A percentile compares a stretch with the other conserved stretches of the same genome.
Conservation (phyloP, 1,140 invertebrate genomes). For the Drosophila bocqueti region DNA sequence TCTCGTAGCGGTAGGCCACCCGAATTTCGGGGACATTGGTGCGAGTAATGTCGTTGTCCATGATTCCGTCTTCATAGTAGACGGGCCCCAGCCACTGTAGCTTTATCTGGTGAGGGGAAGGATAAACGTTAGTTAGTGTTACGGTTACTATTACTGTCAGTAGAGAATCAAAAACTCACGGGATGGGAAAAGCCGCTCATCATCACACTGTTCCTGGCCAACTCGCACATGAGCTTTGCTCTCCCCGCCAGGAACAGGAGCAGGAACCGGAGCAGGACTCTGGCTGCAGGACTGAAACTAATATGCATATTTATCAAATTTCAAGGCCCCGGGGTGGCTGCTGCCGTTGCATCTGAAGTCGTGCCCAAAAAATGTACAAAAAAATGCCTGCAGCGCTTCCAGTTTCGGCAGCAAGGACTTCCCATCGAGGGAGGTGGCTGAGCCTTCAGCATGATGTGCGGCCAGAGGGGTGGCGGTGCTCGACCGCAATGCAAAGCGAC, state of each 20-base stretch:
- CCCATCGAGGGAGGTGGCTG: background rate
- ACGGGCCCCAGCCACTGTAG: conserved; percentile 99
- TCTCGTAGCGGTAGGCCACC: conserved; percentile 96
- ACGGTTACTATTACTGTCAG: too few species aligned
- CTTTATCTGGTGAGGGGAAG: conserved; percentile 90
- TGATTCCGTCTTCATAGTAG: conserved; percentile 97
- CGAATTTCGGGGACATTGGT: conserved; percentile 99
- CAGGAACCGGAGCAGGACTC: too few species aligned
- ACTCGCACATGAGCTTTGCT: too few species aligned
- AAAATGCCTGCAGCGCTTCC: conserved; percentile 62
- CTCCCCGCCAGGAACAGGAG: too few species aligned
- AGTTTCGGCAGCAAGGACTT: conserved; percentile 20
- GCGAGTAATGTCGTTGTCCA: conserved; percentile 98
- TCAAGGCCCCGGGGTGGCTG: too few species aligned
- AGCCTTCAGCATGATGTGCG: background rate
- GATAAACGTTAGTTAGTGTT: background rate
- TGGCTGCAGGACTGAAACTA: too few species aligned
- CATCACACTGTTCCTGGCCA: too few species aligned
- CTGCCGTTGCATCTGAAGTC: too few species aligned
- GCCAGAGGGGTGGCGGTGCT: background rate
- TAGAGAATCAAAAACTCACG: too few species aligned
- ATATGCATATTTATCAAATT: too few species aligned
- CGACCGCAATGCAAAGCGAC: conserved; percentile 72
- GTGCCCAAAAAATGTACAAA: conserved; percentile 57
- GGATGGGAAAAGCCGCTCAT: too few species aligned